A percentile compares a stretch with the other conserved stretches of the same genome.
These are phyloP conservation scores for Grammomys dolichurus DNA, from an alignment of 2,113 vertebrate species.

Conservation along the genomic window DNA sequence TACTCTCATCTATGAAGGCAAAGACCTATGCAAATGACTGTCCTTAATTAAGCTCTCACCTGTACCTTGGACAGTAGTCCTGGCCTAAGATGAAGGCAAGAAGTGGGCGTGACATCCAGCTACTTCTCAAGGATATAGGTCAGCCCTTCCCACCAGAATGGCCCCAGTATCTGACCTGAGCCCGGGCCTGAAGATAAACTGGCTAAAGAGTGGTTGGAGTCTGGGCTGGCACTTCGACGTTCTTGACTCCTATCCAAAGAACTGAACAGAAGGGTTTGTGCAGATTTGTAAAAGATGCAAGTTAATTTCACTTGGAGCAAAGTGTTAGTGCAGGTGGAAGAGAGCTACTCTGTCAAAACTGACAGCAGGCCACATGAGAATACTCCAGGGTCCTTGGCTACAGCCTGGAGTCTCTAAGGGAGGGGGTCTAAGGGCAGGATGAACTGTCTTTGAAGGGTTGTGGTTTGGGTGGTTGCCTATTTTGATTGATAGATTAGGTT, in stretches of 20 bases:
- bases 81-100: neutral
- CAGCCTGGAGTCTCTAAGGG: neutral
- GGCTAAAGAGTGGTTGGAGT: neutral
- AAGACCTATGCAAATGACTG: neutral
- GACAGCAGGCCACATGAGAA: neutral
- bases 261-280: neutral
- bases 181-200: neutral
- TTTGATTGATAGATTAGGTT: conserved; percentile 1
- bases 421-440: neutral
- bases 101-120: neutral
- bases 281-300: neutral
- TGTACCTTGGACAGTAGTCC: neutral
- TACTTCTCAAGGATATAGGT: neutral
- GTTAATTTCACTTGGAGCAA: neutral
- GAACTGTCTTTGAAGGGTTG: neutral
- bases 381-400: neutral
- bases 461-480: neutral
- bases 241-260: neutral
- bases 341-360: neutral
- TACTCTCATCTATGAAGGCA: neutral
- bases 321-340: too few relatives aligned
- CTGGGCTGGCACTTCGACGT: neutral
- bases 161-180: neutral
- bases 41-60: neutral
- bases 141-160: neutral